A percentile compares a stretch with the other conserved stretches of the same genome.
Conservation (phyloP, 2,888 invertebrate species). For the Leptodirus hochenwartii region DNA sequence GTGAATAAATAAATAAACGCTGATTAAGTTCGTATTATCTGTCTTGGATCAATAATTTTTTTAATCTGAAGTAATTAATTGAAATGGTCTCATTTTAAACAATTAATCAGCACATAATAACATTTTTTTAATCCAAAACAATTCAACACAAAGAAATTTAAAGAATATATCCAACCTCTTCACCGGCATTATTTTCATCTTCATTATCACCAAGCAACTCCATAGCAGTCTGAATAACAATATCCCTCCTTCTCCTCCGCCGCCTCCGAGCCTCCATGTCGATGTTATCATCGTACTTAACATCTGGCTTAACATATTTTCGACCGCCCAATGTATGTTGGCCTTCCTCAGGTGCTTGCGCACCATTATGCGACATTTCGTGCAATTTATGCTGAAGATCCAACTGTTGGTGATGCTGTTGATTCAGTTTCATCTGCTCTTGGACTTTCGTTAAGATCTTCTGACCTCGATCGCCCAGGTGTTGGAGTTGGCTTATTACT, state of each 20-base stretch:
- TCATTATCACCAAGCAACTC: conserved; percentile 36
- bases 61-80: too few relatives aligned
- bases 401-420: too few relatives aligned
- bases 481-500: conserved; percentile 34
- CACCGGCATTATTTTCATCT: conserved; percentile 38
- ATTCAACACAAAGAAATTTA: neutral
- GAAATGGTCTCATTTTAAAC: conserved; percentile 1
- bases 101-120: conserved; percentile 1
- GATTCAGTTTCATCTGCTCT: too few relatives aligned
- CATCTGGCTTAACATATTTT: conserved; percentile 20
- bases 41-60: too few relatives aligned
- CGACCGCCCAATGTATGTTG: conserved; percentile 14
- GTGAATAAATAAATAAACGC: too few relatives aligned
- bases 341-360: conserved; percentile 4
- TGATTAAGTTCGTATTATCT: too few relatives aligned
- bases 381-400: too few relatives aligned
- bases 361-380: neutral
- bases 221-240: conserved; percentile 32
- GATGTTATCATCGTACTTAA: conserved; percentile 20
- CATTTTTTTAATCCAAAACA: neutral
- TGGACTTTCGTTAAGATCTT: conserved; percentile 34
- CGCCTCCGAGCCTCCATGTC: conserved; percentile 29
- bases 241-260: conserved; percentile 8
- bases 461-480: conserved; percentile 37
- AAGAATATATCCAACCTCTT: conserved; percentile 32